A percentile compares a stretch with the other conserved stretches of the same genome.
phyloP scores from a whole-genome alignment of 2,113 vertebrate genomes.

The Corydoras sp. region DNA sequence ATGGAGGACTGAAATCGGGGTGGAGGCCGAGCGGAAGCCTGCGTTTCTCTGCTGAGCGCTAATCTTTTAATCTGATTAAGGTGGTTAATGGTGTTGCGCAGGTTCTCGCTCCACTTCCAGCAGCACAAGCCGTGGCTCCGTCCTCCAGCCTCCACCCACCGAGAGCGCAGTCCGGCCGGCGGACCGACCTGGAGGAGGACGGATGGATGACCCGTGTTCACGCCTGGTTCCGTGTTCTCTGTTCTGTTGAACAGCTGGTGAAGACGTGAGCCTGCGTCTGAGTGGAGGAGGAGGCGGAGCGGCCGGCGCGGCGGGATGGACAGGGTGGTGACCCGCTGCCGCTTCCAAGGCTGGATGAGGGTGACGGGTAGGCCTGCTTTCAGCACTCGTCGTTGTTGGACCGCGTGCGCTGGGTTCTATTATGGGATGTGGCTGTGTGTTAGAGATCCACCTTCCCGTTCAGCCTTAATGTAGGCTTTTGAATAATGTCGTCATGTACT shows the following conservation, averaged over 20 bases:
- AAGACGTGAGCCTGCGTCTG: not conserved
- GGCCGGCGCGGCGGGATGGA: not conserved
- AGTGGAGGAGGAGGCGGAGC: not conserved
- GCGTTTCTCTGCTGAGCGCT: conserved; percentile 12
- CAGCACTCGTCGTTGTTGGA: no score
- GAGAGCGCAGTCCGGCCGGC: no score
- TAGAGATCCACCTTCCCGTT: no score
- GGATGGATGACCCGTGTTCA: no score
- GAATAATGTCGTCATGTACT: no score
- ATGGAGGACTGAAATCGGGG: not conserved
- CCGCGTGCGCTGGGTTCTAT: no score
- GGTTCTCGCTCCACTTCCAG: not conserved
- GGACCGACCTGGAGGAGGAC: no score
- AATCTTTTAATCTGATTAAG: conserved; percentile 47
- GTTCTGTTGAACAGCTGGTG: no score
- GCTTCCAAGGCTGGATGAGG: conserved; percentile 61
- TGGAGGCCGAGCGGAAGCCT: not conserved
- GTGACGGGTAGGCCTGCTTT: conserved; percentile 54
- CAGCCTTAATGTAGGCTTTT: no score
- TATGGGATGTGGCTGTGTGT: no score
- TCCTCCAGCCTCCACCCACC: not conserved
- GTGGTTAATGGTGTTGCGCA: conserved; percentile 22
- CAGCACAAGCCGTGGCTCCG: not conserved
- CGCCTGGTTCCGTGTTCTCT: no score
- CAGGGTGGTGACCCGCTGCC: conserved; percentile 40